phyloP scores from a whole-genome alignment of 2,888 invertebrate genomes.

The Leucozona laternaria region DNA sequence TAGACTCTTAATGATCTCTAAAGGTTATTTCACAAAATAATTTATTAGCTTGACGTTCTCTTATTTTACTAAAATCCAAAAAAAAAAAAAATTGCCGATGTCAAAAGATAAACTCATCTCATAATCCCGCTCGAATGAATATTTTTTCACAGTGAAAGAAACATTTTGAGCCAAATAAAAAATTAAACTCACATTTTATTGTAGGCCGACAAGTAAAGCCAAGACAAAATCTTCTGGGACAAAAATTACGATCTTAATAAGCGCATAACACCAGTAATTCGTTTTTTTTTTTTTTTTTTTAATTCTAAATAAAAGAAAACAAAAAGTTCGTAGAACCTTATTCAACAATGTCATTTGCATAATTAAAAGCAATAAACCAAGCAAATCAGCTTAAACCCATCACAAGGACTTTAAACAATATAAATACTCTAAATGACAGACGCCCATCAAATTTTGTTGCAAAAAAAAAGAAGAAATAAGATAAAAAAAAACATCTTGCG shows the following conservation, averaged over 20 bases:
- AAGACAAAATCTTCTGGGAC: background rate
- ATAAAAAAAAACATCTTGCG: background rate
- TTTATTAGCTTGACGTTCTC: background rate
- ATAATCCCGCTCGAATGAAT: background rate
- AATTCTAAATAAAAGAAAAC: background rate
- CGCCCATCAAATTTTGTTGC: slow-evolving; percentile 17
- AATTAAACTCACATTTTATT: slow-evolving; percentile 11
- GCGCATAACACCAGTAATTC: slow-evolving; percentile 43
- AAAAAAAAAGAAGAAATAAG: background rate
- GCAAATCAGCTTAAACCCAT: slow-evolving; percentile 48
- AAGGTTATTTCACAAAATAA: background rate
- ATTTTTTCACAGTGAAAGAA: background rate
- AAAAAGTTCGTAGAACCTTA: slow-evolving; percentile 45
- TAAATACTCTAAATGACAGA: slow-evolving; percentile 32
- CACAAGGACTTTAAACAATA: slow-evolving; percentile 32
- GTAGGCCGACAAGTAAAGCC: background rate
- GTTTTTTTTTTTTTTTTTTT: background rate
- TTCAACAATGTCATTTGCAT: slow-evolving; percentile 62
- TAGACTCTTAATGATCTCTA: background rate
- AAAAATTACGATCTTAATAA: slow-evolving; percentile 40
- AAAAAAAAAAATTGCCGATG: background rate
- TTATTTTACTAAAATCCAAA: background rate
- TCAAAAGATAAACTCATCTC: slow-evolving; percentile 10
- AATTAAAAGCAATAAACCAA: slow-evolving; percentile 65
- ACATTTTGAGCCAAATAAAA: slow-evolving; percentile 1